Evolutionary conservation across 2,888 invertebrate species (phyloP).

Genomic region (Watsonalla binaria): DNA sequence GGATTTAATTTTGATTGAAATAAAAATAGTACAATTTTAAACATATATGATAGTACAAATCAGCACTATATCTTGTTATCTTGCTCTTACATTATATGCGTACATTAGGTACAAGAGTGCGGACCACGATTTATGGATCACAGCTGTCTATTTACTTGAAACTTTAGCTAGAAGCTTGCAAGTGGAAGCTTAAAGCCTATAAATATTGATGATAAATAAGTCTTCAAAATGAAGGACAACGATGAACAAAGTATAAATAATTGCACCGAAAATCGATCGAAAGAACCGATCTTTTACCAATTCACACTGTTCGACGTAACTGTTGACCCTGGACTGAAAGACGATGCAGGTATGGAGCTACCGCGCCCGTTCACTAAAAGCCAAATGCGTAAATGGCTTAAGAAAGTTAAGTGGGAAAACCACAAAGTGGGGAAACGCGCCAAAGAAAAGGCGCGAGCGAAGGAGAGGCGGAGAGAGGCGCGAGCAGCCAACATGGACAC

Average conservation of each 20-base stretch:
- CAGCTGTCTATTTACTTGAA: too few relatives aligned
- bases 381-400: conserved; percentile 83
- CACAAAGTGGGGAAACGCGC: conserved; percentile 83
- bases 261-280: conserved; percentile 10
- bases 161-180: too few relatives aligned
- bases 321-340: conserved; percentile 68
- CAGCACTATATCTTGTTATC: too few relatives aligned
- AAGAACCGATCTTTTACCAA: conserved; percentile 38
- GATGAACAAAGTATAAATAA: conserved; percentile 13
- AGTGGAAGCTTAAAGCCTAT: neutral
- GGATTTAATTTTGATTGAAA: too few relatives aligned
- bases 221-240: conserved; percentile 20
- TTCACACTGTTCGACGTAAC: conserved; percentile 61
- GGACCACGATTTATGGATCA: too few relatives aligned
- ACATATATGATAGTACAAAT: too few relatives aligned
- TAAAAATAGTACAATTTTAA: too few relatives aligned
- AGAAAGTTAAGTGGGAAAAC: conserved; percentile 85
- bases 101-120: too few relatives aligned
- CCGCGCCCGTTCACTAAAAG: conserved; percentile 78
- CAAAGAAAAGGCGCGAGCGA: conserved; percentile 84
- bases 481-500: conserved; percentile 83
- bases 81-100: too few relatives aligned
- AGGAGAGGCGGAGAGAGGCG: conserved; percentile 83
- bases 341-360: conserved; percentile 60
- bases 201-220: neutral